Base-by-base conservation (phyloP, 2,113 vertebrate genomes). In the Elephas maximus region DNA sequence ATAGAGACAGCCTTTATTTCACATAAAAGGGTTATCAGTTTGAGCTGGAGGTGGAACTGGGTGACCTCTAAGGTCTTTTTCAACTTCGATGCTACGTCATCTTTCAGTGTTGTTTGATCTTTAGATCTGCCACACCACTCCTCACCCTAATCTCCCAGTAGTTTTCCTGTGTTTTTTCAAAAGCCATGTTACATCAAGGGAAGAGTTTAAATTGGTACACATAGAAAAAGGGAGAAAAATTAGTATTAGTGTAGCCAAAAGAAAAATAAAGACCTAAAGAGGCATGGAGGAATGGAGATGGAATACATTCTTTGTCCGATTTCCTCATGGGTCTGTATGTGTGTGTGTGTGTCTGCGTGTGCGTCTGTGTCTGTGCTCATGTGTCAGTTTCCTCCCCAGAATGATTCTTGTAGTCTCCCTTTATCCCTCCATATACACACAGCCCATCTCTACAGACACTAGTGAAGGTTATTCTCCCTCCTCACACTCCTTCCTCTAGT, bases 1-100 rank as follows among this genome's bases (percentile, higher is more conserved):
- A 28, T n/a, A 87, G 0, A 8, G 41, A 28, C 48, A 81, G 26
- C 57, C 57, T 93, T 87, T 94, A 76, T 60, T 69, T 81, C 15
- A 69, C 45, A 53, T 73, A 33, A 86, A 71, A 85, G 24, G n/a
- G n/a, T n/a, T 81, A 10, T 63, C 20, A 37, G 30, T 92, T 78
- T 71, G n/a, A 3, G 51, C 73, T 33, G 62, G 78, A 89, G 53
- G 67, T 63, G 37, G 53, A 91, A 60, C 73, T 44, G 23, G 57
- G 21, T 90, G 8, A 91, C 63, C 57, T 91, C 20, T 82, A 73
- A 82, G 41, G 28, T 44, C 80, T 44, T 91, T 91, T 96, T 63
- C n/a, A 73, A 53, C 12, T 80, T 80, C 79, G 23, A 84, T 93
- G 89, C 37, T 76, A 44, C 73, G 90, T 94, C 44, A 87, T 93